Evolutionary conservation across 2,797 vertebrate genomes (phyloP).

Genomic region (Triplophysa yarkandensis): DNA sequence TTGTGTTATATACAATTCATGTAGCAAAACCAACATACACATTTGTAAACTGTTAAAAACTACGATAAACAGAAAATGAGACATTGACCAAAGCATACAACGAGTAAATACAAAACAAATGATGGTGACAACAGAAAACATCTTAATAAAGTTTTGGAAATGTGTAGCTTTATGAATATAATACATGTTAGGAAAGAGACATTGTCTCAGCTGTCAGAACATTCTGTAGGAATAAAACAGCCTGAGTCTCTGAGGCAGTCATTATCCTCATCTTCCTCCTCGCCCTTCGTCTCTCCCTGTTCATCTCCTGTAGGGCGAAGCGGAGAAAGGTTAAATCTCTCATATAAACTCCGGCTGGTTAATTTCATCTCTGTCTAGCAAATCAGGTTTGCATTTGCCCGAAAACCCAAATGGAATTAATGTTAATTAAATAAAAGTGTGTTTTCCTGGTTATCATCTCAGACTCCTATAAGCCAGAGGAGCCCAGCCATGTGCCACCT

Average conservation of each 20-base stretch:
- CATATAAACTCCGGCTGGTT: conserved; percentile 51
- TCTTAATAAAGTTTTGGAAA: background rate
- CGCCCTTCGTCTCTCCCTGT: conserved; percentile 68
- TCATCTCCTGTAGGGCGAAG: conserved; percentile 67
- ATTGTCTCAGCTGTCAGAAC: conserved; percentile 78
- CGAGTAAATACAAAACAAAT: conserved; percentile 13
- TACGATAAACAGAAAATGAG: background rate
- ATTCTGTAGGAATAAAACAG: conserved; percentile 91
- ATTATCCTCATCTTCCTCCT: conserved; percentile 73
- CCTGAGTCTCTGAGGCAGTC: conserved; percentile 96
- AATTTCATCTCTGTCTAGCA: conserved; percentile 40
- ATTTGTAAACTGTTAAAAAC: background rate
- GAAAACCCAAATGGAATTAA: conserved; percentile 60
- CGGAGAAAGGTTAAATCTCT: conserved; percentile 44
- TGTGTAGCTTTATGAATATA: background rate
- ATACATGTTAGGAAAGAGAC: background rate
- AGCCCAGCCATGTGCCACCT: conserved; percentile 65
- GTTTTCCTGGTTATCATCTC: conserved; percentile 45
- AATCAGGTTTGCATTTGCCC: conserved; percentile 27
- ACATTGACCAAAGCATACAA: conserved; percentile 8
- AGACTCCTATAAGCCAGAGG: conserved; percentile 54
- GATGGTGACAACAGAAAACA: conserved; percentile 6
- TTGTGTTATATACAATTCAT: conserved; percentile 21
- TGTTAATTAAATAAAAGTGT: conserved; percentile 71
- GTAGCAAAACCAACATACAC: background rate